Conservation (phyloP, 2,797 vertebrate species). For the Enoplosus armatus region DNA sequence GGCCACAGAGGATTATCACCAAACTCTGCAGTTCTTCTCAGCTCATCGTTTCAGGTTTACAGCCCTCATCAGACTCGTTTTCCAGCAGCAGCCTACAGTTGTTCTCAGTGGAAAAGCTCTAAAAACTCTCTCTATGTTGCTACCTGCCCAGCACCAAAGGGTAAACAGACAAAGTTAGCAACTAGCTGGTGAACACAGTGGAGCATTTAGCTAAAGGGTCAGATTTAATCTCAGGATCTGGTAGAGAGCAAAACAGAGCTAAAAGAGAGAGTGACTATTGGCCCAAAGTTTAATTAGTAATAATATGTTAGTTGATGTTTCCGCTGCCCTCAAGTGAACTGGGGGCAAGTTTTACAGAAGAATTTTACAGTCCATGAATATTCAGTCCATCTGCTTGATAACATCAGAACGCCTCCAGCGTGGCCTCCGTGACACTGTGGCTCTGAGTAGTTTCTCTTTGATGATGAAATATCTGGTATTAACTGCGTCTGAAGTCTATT, state of each 20-base stretch:
- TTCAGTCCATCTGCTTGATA: background rate
- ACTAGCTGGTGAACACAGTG: too few relatives aligned
- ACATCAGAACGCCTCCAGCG: background rate
- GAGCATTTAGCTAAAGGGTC: too few relatives aligned
- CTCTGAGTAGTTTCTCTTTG: background rate
- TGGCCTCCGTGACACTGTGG: background rate
- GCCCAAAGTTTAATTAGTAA: too few relatives aligned
- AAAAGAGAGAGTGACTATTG: background rate
- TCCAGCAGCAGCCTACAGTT: too few relatives aligned
- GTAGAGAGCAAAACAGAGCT: background rate
- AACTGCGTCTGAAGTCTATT: slow-evolving; percentile 9
- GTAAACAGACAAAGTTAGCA: too few relatives aligned
- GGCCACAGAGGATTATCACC: too few relatives aligned
- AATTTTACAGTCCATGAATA: background rate
- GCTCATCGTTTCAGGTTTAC: too few relatives aligned
- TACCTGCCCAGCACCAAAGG: too few relatives aligned
- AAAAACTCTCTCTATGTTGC: too few relatives aligned
- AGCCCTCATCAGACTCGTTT: too few relatives aligned
- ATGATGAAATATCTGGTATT: slow-evolving; percentile 12
- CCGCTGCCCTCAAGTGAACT: background rate
- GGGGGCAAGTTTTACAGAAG: background rate
- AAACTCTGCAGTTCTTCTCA: too few relatives aligned
- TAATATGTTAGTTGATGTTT: background rate
- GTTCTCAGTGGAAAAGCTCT: too few relatives aligned
- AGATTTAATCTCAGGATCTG: background rate